Percentiles rank a stretch among this genome's conserved stretches.
Evolutionary conservation across 2,888 invertebrate genomes (phyloP).

Genomic region (Crossocerus cetratus): DNA sequence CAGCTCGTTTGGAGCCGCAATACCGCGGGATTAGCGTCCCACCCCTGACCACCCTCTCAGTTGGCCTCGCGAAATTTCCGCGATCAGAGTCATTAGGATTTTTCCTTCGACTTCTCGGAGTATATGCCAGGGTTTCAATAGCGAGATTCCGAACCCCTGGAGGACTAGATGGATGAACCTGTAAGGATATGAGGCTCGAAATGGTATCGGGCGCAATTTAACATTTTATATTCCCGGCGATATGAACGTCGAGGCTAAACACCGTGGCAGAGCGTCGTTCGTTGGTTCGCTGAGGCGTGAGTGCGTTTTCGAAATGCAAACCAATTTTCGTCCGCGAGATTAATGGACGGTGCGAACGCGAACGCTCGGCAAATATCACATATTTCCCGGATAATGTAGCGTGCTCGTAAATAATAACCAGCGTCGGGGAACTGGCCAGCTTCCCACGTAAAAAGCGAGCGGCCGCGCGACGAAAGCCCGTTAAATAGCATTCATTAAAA

Average conservation of each 20-base stretch:
- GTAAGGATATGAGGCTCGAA: not conserved
- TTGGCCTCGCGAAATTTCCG: constrained; percentile 33
- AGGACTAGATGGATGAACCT: not conserved
- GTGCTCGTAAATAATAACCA: constrained; percentile 69
- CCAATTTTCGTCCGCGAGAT: constrained; percentile 68
- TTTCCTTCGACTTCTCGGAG: no score
- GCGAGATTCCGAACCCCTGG: no score
- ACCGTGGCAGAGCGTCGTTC: constrained; percentile 4
- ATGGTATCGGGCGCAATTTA: constrained; percentile 16
- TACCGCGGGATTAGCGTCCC: constrained; percentile 17
- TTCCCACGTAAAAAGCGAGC: constrained; percentile 51
- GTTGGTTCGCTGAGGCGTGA: constrained; percentile 12
- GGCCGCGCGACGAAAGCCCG: constrained; percentile 48
- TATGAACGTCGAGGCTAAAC: constrained; percentile 26
- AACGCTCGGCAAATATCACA: constrained; percentile 65
- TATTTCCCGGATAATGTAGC: constrained; percentile 69
- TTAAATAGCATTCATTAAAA: constrained; percentile 67
- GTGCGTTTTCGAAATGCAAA: constrained; percentile 67
- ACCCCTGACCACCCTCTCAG: constrained; percentile 13
- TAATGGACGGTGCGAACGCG: constrained; percentile 64
- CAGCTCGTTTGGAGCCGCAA: constrained; percentile 48
- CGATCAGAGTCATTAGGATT: constrained; percentile 38
- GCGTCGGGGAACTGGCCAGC: constrained; percentile 39
- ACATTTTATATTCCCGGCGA: constrained; percentile 7
- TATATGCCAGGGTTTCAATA: no score